Conservation (phyloP, 2,113 vertebrate species). For the Anser cygnoides region DNA sequence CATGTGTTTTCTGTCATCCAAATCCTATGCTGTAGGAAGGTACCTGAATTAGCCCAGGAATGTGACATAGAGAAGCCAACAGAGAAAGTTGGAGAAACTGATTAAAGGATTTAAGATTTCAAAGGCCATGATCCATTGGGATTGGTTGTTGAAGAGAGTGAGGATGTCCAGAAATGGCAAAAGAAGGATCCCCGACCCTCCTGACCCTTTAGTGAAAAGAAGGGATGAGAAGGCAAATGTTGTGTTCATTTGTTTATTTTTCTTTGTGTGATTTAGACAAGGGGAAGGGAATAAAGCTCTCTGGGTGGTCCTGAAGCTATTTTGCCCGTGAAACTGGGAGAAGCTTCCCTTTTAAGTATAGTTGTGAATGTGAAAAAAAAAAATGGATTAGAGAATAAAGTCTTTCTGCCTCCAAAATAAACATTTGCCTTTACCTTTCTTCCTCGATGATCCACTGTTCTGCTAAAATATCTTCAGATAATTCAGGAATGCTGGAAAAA, state of each 20-base stretch:
- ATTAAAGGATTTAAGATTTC: slow-evolving; percentile 66
- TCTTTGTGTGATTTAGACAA: slow-evolving; percentile 65
- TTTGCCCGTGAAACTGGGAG: slow-evolving; percentile 37
- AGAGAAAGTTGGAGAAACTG: slow-evolving; percentile 53
- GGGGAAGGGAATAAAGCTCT: slow-evolving; percentile 35
- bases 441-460: neutral
- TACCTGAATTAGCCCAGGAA: slow-evolving; percentile 55
- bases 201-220: slow-evolving; percentile 66
- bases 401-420: neutral
- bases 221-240: slow-evolving; percentile 67
- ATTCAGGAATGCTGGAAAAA: neutral
- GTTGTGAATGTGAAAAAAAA: neutral
- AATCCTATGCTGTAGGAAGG: neutral
- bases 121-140: slow-evolving; percentile 56
- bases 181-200: slow-evolving; percentile 47
- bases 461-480: neutral
- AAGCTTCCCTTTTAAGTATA: slow-evolving; percentile 1
- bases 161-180: slow-evolving; percentile 56
- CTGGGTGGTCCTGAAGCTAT: slow-evolving; percentile 60
- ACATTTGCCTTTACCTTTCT: slow-evolving; percentile 2
- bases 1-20: slow-evolving; percentile 47
- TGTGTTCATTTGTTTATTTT: slow-evolving; percentile 68
- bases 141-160: slow-evolving; percentile 48
- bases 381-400: neutral
- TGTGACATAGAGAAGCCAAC: slow-evolving; percentile 41